Conservation (phyloP, 2,888 invertebrate species). For the Hydroisotoma schaefferi region DNA sequence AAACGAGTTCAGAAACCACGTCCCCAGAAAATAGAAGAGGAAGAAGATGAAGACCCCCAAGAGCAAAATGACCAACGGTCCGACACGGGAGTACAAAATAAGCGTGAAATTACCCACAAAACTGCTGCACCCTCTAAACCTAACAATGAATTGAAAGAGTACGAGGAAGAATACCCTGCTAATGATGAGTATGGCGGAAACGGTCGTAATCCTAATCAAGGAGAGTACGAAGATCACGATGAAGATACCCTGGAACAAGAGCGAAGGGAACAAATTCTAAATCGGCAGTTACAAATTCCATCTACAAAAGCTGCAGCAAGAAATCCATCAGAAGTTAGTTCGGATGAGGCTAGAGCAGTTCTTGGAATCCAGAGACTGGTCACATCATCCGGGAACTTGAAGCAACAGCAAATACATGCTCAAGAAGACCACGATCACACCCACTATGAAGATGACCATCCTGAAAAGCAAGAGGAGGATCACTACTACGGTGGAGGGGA, state of each 20-base stretch:
- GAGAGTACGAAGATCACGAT: not conserved
- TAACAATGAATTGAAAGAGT: not conserved
- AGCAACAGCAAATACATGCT: not conserved
- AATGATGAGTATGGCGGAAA: constrained; percentile 17
- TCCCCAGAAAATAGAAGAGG: constrained; percentile 2
- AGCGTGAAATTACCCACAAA: constrained; percentile 24
- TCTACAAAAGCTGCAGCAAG: constrained; percentile 6
- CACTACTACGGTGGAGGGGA: constrained; percentile 16
- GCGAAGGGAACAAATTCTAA: not conserved
- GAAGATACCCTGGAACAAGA: not conserved
- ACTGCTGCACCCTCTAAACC: constrained; percentile 4
- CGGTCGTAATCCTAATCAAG: constrained; percentile 9
- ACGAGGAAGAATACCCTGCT: constrained; percentile 7
- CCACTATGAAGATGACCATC: constrained; percentile 6
- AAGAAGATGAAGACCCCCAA: not conserved
- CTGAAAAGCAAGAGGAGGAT: constrained; percentile 21
- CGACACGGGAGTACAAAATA: constrained; percentile 17
- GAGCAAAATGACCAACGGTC: not conserved
- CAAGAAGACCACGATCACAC: constrained; percentile 9
- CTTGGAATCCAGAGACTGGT: constrained; percentile 38
- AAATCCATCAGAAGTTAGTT: constrained; percentile 39
- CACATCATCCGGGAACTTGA: constrained; percentile 11
- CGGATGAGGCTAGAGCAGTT: constrained; percentile 41
- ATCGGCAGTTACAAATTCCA: not conserved
- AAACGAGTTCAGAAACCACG: not conserved